phyloP scores from a whole-genome alignment of 2,888 invertebrate genomes.

The Matsumyia berberina region DNA sequence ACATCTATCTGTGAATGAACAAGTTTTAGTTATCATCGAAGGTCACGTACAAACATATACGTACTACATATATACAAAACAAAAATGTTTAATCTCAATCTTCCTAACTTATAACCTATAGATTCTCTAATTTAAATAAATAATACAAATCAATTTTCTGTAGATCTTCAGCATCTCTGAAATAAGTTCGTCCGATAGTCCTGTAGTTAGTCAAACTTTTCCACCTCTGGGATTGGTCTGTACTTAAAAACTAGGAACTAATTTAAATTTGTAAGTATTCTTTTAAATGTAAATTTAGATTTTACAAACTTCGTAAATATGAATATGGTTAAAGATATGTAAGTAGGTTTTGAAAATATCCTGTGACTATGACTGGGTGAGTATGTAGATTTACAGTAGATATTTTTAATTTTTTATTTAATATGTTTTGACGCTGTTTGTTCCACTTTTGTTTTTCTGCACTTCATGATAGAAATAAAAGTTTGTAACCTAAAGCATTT shows the following conservation, averaged over 20 bases:
- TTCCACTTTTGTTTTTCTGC: conserved; percentile 9
- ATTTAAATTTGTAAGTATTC: conserved; percentile 68
- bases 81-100: conserved; percentile 42
- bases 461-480: conserved; percentile 26
- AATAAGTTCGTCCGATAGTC: conserved; percentile 64
- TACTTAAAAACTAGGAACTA: conserved; percentile 74
- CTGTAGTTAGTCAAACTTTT: conserved; percentile 65
- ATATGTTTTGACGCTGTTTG: conserved; percentile 6
- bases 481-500: conserved; percentile 39
- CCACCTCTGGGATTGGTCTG: conserved; percentile 69
- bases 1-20: conserved; percentile 57
- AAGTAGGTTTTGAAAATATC: conserved; percentile 64
- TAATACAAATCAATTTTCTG: conserved; percentile 63
- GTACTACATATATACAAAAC: conserved; percentile 68
- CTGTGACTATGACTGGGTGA: conserved; percentile 58
- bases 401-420: conserved; percentile 24
- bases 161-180: conserved; percentile 54
- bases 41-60: conserved; percentile 60
- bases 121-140: conserved; percentile 50
- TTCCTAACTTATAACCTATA: conserved; percentile 47
- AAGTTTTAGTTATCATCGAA: conserved; percentile 54
- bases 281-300: conserved; percentile 62
- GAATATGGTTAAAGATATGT: conserved; percentile 76
- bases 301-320: conserved; percentile 69
- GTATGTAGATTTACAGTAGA: conserved; percentile 59